A percentile compares a stretch with the other conserved stretches of the same genome.
These are phyloP conservation scores for Phrynocephalus versicolor DNA, from an alignment of 2,113 vertebrate species.

Conservation along the genomic window DNA sequence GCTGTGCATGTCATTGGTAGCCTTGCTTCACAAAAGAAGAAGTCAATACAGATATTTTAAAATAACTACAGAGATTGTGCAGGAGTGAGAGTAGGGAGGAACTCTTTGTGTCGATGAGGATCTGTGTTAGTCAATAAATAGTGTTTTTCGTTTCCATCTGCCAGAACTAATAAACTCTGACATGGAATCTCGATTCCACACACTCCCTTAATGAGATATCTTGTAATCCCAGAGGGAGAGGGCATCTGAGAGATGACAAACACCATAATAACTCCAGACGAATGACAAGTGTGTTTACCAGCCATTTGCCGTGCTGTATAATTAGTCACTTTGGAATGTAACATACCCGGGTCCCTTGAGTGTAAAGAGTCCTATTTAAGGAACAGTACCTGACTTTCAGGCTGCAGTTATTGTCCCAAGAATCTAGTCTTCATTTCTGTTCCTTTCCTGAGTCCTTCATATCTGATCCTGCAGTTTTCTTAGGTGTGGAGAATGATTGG, in stretches of 20 bases:
- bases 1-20: too few species aligned
- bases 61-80: too few species aligned
- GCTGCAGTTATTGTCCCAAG: neutral
- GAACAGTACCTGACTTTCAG: conserved; percentile 19
- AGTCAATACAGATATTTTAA: too few species aligned
- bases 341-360: neutral
- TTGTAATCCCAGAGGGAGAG: conserved; percentile 18
- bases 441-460: neutral
- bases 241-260: conserved; percentile 26
- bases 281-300: conserved; percentile 45
- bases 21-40: too few species aligned
- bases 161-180: conserved; percentile 42
- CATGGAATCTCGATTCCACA: conserved; percentile 44
- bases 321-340: conserved; percentile 21
- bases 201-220: conserved; percentile 39
- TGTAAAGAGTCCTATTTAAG: conserved; percentile 5
- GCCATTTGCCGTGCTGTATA: conserved; percentile 27
- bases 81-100: too few species aligned
- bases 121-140: conserved; percentile 42
- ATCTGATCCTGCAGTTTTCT: neutral
- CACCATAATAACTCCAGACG: conserved; percentile 22
- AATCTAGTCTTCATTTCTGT: neutral
- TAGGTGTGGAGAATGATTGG: neutral
- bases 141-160: conserved; percentile 50
- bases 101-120: conserved; percentile 18